Percentiles rank a stretch among this genome's conserved stretches.
Conservation (phyloP, 2,888 invertebrate genomes). For the Rhagophthalmus giganteus region DNA sequence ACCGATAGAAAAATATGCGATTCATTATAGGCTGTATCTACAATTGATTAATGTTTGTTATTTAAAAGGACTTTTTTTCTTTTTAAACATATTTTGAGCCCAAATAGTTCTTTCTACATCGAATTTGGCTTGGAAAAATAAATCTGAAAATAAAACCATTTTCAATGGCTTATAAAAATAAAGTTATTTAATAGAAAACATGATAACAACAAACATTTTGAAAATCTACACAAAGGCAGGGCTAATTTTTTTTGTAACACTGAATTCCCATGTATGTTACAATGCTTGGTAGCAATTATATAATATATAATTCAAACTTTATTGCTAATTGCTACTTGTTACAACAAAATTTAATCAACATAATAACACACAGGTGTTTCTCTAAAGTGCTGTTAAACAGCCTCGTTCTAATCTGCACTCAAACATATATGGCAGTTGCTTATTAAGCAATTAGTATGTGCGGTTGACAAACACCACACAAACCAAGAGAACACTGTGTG, state of each 20-base stretch:
- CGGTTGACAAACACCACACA: conserved; percentile 16
- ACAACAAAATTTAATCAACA: conserved; percentile 18
- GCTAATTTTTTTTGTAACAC: conserved; percentile 7
- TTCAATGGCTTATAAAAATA: conserved; percentile 23
- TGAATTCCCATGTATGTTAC: neutral
- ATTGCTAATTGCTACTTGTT: conserved; percentile 15
- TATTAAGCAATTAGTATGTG: conserved; percentile 26
- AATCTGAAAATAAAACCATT: conserved; percentile 16
- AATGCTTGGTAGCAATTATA: conserved; percentile 16
- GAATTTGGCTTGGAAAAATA: conserved; percentile 2
- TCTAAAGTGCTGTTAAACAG: conserved; percentile 23
- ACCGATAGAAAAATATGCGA: conserved; percentile 31
- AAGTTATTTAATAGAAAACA: conserved; percentile 17
- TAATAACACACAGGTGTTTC: conserved; percentile 28
- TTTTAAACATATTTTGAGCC: conserved; percentile 8
- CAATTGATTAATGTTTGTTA: too few species aligned
- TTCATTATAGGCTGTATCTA: conserved; percentile 10
- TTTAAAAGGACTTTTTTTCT: conserved; percentile 5
- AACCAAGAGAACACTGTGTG: conserved; percentile 34
- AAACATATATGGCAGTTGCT: conserved; percentile 54
- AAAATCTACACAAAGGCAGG: conserved; percentile 9
- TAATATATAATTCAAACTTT: conserved; percentile 9
- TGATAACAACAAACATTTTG: conserved; percentile 16
- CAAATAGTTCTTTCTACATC: neutral
- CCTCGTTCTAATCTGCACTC: conserved; percentile 46